Evolutionary conservation across 2,888 invertebrate genomes (phyloP).

Genomic region (Diabrotica balteata): DNA sequence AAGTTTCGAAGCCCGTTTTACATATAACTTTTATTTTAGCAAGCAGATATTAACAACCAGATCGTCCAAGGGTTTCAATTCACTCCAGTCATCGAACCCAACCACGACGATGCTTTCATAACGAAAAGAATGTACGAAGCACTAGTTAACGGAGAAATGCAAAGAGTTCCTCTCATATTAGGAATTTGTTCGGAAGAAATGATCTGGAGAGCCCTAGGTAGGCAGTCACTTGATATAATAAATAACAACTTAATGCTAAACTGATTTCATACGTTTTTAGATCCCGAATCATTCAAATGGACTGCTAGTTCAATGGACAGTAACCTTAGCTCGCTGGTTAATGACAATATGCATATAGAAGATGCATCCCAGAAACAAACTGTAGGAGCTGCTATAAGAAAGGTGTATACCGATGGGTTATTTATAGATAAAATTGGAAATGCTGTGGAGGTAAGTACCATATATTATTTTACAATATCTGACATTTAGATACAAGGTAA

Average conservation of each 20-base stretch:
- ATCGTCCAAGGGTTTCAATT: constrained; percentile 39
- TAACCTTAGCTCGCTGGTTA: constrained; percentile 33
- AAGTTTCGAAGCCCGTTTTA: too few species aligned
- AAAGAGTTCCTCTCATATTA: constrained; percentile 39
- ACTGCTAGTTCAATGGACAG: constrained; percentile 28
- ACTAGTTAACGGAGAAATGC: constrained; percentile 33
- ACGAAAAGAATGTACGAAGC: constrained; percentile 39
- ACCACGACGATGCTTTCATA: constrained; percentile 40
- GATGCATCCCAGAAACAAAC: constrained; percentile 22
- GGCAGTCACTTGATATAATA: neutral
- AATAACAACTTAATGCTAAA: too few species aligned
- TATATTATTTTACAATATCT: too few species aligned
- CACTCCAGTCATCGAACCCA: constrained; percentile 40
- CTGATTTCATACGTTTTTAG: neutral
- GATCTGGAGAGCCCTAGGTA: constrained; percentile 9
- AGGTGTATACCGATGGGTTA: constrained; percentile 35
- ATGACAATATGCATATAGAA: constrained; percentile 39
- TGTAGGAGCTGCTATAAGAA: constrained; percentile 36
- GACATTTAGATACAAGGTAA: too few species aligned
- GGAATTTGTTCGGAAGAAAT: constrained; percentile 42
- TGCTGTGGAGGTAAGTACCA: constrained; percentile 19
- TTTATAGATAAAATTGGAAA: constrained; percentile 26
- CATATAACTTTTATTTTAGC: too few species aligned
- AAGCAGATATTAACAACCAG: constrained; percentile 22
- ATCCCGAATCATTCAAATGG: constrained; percentile 7